Base-by-base conservation (phyloP, 2,888 invertebrate genomes). In the Watsonalla cultraria region DNA sequence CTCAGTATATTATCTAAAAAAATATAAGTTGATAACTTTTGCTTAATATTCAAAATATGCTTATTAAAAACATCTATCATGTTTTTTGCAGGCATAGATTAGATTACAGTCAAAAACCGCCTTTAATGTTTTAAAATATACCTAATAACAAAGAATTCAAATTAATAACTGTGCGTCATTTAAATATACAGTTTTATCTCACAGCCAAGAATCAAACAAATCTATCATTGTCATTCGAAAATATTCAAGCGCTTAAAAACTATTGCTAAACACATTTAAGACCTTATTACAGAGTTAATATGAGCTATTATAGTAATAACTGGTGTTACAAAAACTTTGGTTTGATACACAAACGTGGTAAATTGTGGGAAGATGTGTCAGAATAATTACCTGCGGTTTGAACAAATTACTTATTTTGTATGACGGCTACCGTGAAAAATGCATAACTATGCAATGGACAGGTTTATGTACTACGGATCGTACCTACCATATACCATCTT, bases 321-420 rank as follows among this genome's bases (percentile, higher is more conserved):
- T 11, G 8, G 33, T 11, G 49, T 14, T 13, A 45, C 45, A 52
- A 14, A 54, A 53, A 51, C 45, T 60, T 61, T 60, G 64, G 66
- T 70, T 64, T 59, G 50, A 49, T 61, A 58, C 61, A 66, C 65
- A 72, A 72, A 68, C 69, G 60, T 64, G 70, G 69, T 65, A 75
- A 79, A 82, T 83, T 80, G 85, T 87, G 86, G 79, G 86, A 87
- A 85, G 63, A 78, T 71, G 80, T 82, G 82, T 77, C 68, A 62
- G 74, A 72, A 80, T 84, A 80, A 84, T 84, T 80, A 80, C 61
- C 61, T 57, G 74, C 72, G 76, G 75, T 75, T 77, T 71, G 49
- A 65, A 74, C 76, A 80, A 84, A 86, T 85, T 80, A 82, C 76
- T 80, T 77, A 80, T 78, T 78, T 71, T 59, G 64, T 72, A 66